These are phyloP conservation scores for Nymphalis c-album DNA, from an alignment of 2,888 invertebrate species.

Conservation along the genomic window DNA sequence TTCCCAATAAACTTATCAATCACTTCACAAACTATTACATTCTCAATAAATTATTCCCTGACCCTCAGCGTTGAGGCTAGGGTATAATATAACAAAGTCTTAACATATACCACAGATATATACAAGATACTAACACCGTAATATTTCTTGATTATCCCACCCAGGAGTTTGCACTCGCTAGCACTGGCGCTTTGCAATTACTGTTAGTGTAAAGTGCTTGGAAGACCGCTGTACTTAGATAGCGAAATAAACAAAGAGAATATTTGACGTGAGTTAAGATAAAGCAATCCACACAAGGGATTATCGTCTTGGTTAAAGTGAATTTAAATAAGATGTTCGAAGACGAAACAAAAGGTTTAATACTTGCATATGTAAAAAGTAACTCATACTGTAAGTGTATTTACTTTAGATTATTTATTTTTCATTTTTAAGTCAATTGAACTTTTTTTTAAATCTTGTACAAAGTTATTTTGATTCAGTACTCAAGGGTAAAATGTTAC, in stretches of 20 bases:
- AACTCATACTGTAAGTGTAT: too few relatives aligned
- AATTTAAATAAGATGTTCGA: background rate
- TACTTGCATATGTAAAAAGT: too few relatives aligned
- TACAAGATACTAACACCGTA: conserved; percentile 28
- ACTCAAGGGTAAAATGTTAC: too few relatives aligned
- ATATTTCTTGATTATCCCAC: conserved; percentile 53
- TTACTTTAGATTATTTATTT: too few relatives aligned
- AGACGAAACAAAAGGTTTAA: background rate
- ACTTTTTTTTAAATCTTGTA: too few relatives aligned
- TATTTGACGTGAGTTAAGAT: conserved; percentile 23
- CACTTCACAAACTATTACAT: background rate
- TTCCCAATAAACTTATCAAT: background rate
- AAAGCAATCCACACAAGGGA: conserved; percentile 7
- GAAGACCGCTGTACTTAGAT: conserved; percentile 27
- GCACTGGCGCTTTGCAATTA: conserved; percentile 40
- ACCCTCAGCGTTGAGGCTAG: background rate
- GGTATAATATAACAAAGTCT: background rate
- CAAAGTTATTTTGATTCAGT: too few relatives aligned
- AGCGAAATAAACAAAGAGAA: conserved; percentile 35
- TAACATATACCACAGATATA: conserved; percentile 16
- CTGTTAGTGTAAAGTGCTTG: conserved; percentile 42
- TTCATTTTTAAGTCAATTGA: too few relatives aligned
- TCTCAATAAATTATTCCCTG: background rate
- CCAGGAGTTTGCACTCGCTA: conserved; percentile 41
- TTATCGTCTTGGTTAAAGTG: background rate